These are phyloP conservation scores for Pipa parva DNA, from an alignment of 2,113 vertebrate genomes.

Conservation along the genomic window DNA sequence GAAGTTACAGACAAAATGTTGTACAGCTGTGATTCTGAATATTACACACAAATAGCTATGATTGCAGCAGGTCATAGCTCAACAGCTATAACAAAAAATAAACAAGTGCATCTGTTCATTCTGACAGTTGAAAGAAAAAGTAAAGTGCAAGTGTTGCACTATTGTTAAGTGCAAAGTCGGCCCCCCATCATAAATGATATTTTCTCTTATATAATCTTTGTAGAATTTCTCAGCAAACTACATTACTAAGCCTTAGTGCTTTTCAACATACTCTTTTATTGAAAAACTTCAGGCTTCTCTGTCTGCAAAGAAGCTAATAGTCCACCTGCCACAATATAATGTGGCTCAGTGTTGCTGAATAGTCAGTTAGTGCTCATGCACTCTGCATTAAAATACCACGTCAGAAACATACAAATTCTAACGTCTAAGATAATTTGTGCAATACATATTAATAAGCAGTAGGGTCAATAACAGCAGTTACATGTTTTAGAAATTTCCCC, in stretches of 20 bases:
- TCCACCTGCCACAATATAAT: slow-evolving; percentile 46
- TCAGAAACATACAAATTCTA: slow-evolving; percentile 58
- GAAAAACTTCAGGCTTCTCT: slow-evolving; percentile 5
- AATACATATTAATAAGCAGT: slow-evolving; percentile 81
- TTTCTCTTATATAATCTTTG: slow-evolving; percentile 55
- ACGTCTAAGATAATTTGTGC: slow-evolving; percentile 68
- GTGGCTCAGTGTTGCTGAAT: slow-evolving; percentile 54
- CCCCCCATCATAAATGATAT: slow-evolving; percentile 67
- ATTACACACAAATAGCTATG: slow-evolving; percentile 70
- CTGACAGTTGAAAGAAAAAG: slow-evolving; percentile 61
- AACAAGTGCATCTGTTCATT: slow-evolving; percentile 56
- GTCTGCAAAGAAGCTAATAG: slow-evolving; percentile 25
- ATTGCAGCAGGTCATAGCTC: slow-evolving; percentile 70
- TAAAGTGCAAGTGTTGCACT: slow-evolving; percentile 80
- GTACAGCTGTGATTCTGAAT: slow-evolving; percentile 74
- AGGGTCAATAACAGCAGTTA: slow-evolving; percentile 83
- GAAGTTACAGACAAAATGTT: slow-evolving; percentile 69
- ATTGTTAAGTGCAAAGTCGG: slow-evolving; percentile 72
- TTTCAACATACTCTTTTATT: slow-evolving; percentile 36
- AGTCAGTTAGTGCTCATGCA: slow-evolving; percentile 51
- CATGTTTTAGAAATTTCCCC: slow-evolving; percentile 74
- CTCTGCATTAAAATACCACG: slow-evolving; percentile 49
- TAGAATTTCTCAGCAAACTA: slow-evolving; percentile 64
- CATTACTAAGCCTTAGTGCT: slow-evolving; percentile 41
- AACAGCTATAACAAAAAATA: slow-evolving; percentile 48